Conservation (phyloP, 2,113 vertebrate genomes). For the Garra rufa region DNA sequence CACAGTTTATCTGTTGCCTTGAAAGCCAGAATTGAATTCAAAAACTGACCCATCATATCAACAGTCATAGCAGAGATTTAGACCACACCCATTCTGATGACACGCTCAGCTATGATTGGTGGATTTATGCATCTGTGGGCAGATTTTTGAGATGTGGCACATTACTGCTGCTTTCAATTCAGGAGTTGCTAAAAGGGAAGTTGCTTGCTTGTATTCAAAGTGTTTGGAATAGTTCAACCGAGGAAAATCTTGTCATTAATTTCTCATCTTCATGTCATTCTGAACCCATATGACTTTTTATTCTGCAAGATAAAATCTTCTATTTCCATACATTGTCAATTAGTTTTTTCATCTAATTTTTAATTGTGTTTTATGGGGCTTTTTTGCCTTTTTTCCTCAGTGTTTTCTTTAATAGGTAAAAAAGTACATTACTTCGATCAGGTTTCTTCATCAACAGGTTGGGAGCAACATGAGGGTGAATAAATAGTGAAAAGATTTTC, state of each 20-base stretch:
- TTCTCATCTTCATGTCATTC: not conserved
- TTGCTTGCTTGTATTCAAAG: not conserved
- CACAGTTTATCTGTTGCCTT: constrained; percentile 38
- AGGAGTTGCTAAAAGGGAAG: constrained; percentile 59
- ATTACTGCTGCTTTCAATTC: constrained; percentile 43
- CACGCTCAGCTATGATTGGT: constrained; percentile 34
- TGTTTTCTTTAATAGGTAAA: not conserved
- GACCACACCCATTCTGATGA: not conserved
- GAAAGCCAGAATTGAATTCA: constrained; percentile 37
- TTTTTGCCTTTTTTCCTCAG: not conserved
- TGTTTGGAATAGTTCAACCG: not conserved
- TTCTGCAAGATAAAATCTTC: not conserved
- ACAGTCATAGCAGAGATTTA: not conserved
- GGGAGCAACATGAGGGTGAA: not conserved
- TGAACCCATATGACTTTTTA: not conserved
- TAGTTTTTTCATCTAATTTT: not conserved
- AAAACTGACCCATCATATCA: constrained; percentile 41
- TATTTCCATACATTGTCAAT: not conserved
- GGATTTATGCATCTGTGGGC: constrained; percentile 32
- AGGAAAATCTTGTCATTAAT: not conserved
- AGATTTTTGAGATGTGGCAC: constrained; percentile 51
- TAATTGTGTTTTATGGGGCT: not conserved
- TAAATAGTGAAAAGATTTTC: not conserved
- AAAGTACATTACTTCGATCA: not conserved
- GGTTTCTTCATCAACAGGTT: not conserved